Conservation (phyloP, 2,888 invertebrate species). For the Auanema freiburgensis region DNA sequence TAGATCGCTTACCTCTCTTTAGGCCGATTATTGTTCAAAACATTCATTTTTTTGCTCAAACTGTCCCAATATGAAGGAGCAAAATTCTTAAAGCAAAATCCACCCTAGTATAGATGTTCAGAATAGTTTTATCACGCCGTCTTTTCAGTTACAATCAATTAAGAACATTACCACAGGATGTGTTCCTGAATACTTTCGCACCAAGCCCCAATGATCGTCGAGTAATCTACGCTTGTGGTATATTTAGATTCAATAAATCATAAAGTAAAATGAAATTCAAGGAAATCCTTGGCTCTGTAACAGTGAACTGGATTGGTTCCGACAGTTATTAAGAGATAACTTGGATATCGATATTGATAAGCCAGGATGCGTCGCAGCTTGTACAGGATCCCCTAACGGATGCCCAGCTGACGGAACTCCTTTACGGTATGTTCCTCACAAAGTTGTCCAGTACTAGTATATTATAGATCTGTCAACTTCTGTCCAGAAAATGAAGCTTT, state of each 20-base stretch:
- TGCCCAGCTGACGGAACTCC: conserved; percentile 61
- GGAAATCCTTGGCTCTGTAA: conserved; percentile 65
- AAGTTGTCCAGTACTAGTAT: no score
- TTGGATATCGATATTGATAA: conserved; percentile 59
- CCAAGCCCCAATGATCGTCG: conserved; percentile 58
- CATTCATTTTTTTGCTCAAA: no score
- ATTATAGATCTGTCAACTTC: conserved; percentile 53
- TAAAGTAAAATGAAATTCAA: conserved; percentile 25
- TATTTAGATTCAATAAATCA: background rate
- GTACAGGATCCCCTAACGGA: conserved; percentile 51
- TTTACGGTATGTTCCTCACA: conserved; percentile 31
- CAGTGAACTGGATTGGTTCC: conserved; percentile 61
- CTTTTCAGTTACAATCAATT: conserved; percentile 62
- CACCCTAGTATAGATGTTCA: no score
- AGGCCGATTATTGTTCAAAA: no score
- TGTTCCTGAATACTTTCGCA: conserved; percentile 57
- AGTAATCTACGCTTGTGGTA: conserved; percentile 63
- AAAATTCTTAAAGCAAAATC: no score
- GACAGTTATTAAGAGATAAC: conserved; percentile 60
- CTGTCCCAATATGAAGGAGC: no score
- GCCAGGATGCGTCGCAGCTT: conserved; percentile 58
- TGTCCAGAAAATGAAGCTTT: conserved; percentile 55
- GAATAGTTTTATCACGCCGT: no score
- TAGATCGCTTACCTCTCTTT: no score
- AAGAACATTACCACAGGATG: conserved; percentile 55